Base-by-base conservation (phyloP, 2,888 invertebrate genomes). In the Spisula solida region DNA sequence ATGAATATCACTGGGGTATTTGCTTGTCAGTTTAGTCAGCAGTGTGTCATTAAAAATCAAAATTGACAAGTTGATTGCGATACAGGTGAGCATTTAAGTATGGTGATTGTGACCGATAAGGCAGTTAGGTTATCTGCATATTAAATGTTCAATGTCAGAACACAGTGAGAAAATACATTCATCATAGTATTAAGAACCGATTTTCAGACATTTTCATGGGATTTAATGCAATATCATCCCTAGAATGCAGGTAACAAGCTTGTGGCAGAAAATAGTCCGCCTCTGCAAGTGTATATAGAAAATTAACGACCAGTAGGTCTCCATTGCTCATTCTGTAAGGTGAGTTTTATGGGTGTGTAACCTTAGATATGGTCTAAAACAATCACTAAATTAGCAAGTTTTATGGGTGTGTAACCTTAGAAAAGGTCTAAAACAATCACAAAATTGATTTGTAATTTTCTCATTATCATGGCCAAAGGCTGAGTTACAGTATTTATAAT, bases 381-480 rank as follows among this genome's bases (percentile, higher is more conserved):
- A 79, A 47, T 79, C 34, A 20, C 41, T 47, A 47, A 79, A 79
- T 79, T 79, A n/a, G 41, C 41, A 41, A 41, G 41, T 41, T 41
- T 25, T 70, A 70, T 70, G 29, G 25, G 70, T 70, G 25, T 70
- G 31, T 75, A 80, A 48, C 51, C 51, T 25, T 0, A 80, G 80
- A 48, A 12, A 25, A 4, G 80, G 47, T 80, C 80, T 34, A 80
- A 80, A 48, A 48, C 80, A 80, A 51, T 80, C 34, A 25, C 48
- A 12, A 48, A 80, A 80, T 80, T 80, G 51, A 47, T 48, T 80
- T n/a, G 80, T 48, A 80, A 80, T 80, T 14, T 80, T 80, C 25
- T 75, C 75, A 75, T 75, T 75, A 75, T 75, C 75, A 75, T 5
- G 29, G 31, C 75, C 75, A 75, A 75, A 75, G 75, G 75, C 75